A percentile compares a stretch with the other conserved stretches of the same genome.
Evolutionary conservation across 2,797 vertebrate genomes (phyloP).

Genomic region (Melanitta fusca): DNA sequence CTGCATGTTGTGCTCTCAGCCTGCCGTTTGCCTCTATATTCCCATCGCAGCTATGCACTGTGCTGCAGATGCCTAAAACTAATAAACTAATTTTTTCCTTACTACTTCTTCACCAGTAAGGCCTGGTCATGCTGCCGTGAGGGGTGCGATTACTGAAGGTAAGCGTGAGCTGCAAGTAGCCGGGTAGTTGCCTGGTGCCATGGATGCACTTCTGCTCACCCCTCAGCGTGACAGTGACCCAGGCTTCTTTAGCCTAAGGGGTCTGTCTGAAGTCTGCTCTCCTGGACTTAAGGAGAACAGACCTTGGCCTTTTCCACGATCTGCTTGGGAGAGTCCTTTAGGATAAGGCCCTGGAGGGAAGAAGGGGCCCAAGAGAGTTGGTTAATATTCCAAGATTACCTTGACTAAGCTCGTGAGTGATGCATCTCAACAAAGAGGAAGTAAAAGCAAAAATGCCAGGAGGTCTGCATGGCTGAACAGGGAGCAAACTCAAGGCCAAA

Average conservation of each 20-base stretch:
- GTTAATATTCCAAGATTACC: neutral
- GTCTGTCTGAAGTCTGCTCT: neutral
- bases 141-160: accelerated
- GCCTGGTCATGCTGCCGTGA: accelerated
- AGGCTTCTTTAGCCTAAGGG: neutral
- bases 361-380: neutral
- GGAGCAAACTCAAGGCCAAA: no score
- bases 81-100: neutral
- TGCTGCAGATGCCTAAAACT: neutral
- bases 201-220: neutral
- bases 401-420: neutral
- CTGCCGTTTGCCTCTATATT: accelerated
- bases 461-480: no score
- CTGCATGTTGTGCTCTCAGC: neutral
- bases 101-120: neutral
- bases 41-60: neutral
- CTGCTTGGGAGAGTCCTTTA: neutral
- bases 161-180: neutral
- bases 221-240: neutral
- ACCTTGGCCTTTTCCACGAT: neutral
- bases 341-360: neutral
- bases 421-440: neutral
- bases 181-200: neutral
- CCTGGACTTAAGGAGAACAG: neutral
- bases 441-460: no score